Evolutionary conservation across 1,140 invertebrate species (phyloP).

Genomic region (Drosophila santomea): DNA sequence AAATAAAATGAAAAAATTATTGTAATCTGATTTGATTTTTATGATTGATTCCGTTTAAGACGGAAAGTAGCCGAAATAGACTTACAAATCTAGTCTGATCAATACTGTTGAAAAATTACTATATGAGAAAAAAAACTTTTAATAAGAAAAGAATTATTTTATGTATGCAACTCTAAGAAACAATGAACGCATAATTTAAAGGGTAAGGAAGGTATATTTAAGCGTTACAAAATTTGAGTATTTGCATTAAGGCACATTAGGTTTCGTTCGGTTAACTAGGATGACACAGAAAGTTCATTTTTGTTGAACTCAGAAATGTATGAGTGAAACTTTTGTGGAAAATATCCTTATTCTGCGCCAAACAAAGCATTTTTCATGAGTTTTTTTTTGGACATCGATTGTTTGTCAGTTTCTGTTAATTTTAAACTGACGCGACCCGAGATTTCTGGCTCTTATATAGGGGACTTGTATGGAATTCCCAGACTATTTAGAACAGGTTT

Average conservation of each 20-base stretch:
- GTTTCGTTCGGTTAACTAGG: too few relatives aligned
- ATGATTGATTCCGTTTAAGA: neutral
- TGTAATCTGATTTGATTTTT: neutral
- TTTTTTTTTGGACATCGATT: neutral
- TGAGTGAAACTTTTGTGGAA: neutral
- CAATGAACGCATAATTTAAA: too few relatives aligned
- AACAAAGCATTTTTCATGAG: neutral
- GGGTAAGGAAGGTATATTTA: too few relatives aligned
- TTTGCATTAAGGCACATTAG: too few relatives aligned
- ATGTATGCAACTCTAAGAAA: too few relatives aligned
- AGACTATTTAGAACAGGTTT: conserved; percentile 25
- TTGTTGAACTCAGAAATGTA: neutral
- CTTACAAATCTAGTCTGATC: too few relatives aligned
- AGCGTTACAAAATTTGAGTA: too few relatives aligned
- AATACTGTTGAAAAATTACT: too few relatives aligned
- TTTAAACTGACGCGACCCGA: conserved; percentile 9
- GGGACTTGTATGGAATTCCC: conserved; percentile 30
- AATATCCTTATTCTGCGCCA: neutral
- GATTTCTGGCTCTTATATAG: conserved; percentile 11
- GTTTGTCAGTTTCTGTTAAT: too few relatives aligned
- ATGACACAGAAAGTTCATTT: neutral
- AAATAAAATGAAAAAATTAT: conserved; percentile 32
- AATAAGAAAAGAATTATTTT: too few relatives aligned
- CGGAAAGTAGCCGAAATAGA: too few relatives aligned
- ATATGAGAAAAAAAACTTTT: too few relatives aligned